Conservation (phyloP, 2,113 vertebrate species). For the Nothobranchius furzeri region DNA sequence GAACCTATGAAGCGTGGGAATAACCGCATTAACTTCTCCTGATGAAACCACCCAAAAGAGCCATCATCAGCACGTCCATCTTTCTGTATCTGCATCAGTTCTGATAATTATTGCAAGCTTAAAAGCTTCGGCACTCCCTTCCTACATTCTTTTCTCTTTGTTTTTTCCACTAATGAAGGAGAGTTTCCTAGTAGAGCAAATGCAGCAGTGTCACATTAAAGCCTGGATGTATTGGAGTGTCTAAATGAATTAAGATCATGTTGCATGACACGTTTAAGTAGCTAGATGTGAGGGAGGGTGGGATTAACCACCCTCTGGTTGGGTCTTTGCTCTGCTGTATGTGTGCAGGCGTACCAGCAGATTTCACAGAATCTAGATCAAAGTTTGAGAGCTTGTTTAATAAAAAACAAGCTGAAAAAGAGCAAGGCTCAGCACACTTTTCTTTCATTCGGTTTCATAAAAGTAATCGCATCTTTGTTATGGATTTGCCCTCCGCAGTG, state of each 20-base stretch:
- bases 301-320: constrained; percentile 7
- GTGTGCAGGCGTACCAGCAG: background rate
- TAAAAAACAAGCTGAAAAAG: background rate
- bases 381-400: background rate
- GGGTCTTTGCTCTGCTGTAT: background rate
- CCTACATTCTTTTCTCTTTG: constrained; percentile 21
- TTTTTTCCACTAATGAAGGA: constrained; percentile 34
- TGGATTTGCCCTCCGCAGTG: constrained; percentile 40
- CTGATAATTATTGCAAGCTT: constrained; percentile 49
- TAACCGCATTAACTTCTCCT: constrained; percentile 44
- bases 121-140: constrained; percentile 53
- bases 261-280: constrained; percentile 36
- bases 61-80: constrained; percentile 13
- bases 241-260: constrained; percentile 45
- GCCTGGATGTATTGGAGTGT: constrained; percentile 24
- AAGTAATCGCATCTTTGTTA: constrained; percentile 52
- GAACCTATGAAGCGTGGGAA: constrained; percentile 36
- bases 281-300: background rate
- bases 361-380: background rate
- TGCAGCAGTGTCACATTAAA: constrained; percentile 45
- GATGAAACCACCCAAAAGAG: constrained; percentile 38
- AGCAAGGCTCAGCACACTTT: background rate
- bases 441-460: constrained; percentile 30
- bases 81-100: constrained; percentile 27
- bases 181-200: constrained; percentile 49